phyloP scores from a whole-genome alignment of 2,888 invertebrate species.

The Drosophila demipolita region DNA sequence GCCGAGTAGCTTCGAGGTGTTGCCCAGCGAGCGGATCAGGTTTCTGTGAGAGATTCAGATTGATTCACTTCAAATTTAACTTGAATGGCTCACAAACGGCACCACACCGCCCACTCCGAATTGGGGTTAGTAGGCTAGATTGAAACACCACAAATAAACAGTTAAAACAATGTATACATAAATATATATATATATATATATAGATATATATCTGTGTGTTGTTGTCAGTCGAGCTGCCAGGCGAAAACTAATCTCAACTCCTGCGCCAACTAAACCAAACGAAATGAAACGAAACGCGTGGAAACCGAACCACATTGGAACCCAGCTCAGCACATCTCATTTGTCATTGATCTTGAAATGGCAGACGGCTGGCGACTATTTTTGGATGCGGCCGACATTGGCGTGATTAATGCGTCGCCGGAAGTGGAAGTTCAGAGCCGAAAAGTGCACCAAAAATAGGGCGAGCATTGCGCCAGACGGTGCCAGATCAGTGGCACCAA shows the following conservation, averaged over 20 bases:
- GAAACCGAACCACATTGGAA: slow-evolving; percentile 23
- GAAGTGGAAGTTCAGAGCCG: slow-evolving; percentile 32
- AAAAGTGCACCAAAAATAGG: slow-evolving; percentile 38
- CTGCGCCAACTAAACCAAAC: not conserved
- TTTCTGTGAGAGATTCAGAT: slow-evolving; percentile 68
- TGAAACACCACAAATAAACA: not conserved
- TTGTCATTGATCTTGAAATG: slow-evolving; percentile 53
- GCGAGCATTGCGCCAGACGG: slow-evolving; percentile 14
- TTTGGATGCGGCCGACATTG: slow-evolving; percentile 19
- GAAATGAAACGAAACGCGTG: not conserved
- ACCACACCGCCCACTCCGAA: slow-evolving; percentile 4
- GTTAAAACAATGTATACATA: slow-evolving; percentile 15
- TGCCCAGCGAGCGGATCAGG: slow-evolving; percentile 83
- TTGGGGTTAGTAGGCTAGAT: slow-evolving; percentile 29
- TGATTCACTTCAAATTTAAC: not conserved
- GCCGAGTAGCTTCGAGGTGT: slow-evolving; percentile 83
- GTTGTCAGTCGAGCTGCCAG: not conserved
- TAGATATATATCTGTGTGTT: not conserved
- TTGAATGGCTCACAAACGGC: not conserved
- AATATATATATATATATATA: not conserved
- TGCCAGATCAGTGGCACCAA: slow-evolving; percentile 7
- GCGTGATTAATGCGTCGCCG: slow-evolving; percentile 50
- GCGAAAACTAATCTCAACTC: slow-evolving; percentile 29
- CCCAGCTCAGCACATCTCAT: not conserved
- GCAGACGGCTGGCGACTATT: slow-evolving; percentile 29